phyloP scores from a whole-genome alignment of 2,797 vertebrate species.

The Mionectes olivaceus region DNA sequence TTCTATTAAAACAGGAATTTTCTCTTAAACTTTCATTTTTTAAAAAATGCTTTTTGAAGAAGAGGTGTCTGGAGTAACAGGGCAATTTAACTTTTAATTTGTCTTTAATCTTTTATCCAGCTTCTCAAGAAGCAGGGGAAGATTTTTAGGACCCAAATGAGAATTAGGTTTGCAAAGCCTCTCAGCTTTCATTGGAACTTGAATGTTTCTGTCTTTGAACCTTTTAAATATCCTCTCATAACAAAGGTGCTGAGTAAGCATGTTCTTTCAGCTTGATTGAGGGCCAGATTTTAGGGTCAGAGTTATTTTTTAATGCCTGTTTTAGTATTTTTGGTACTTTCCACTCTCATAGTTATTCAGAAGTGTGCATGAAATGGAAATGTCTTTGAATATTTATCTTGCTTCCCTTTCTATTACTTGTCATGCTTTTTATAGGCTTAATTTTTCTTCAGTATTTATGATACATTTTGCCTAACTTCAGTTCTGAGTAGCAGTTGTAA shows the following conservation, averaged over 20 bases:
- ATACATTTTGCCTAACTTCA: slow-evolving; percentile 1
- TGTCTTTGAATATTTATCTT: slow-evolving; percentile 58
- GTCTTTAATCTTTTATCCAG: background rate
- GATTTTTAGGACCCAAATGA: background rate
- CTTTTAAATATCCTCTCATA: slow-evolving; percentile 17
- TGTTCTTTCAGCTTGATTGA: slow-evolving; percentile 36
- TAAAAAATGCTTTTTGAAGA: background rate
- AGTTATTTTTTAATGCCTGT: slow-evolving; percentile 17
- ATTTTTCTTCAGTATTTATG: slow-evolving; percentile 48
- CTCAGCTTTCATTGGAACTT: background rate
- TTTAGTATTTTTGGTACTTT: slow-evolving; percentile 50
- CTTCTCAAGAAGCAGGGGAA: background rate
- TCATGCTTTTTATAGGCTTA: slow-evolving; percentile 45
- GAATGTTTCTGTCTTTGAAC: slow-evolving; percentile 28
- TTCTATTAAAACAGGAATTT: background rate
- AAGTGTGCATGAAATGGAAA: slow-evolving; percentile 21
- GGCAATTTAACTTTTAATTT: background rate
- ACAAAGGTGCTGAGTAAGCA: slow-evolving; percentile 8
- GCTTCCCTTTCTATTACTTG: slow-evolving; percentile 25
- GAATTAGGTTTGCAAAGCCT: slow-evolving; percentile 29
- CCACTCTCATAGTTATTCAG: slow-evolving; percentile 4
- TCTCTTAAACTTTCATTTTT: background rate
- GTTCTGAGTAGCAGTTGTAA: slow-evolving; percentile 9
- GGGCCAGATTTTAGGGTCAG: slow-evolving; percentile 37
- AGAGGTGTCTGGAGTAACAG: background rate